These are phyloP conservation scores for Platorchestia sp. DNA, from an alignment of 1,140 invertebrate genomes.

Conservation along the genomic window DNA sequence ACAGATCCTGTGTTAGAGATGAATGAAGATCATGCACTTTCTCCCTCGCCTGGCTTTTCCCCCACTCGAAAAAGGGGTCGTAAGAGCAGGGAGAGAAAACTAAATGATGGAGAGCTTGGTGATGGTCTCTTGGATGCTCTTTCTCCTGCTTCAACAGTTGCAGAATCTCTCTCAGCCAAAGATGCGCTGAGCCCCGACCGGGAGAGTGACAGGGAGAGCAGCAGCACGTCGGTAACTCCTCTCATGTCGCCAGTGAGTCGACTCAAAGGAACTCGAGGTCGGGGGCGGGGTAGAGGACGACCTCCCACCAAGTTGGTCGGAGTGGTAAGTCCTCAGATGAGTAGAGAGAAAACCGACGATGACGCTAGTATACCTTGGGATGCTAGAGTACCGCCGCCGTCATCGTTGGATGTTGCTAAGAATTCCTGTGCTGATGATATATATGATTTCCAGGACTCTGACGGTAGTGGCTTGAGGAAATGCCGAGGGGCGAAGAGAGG, in stretches of 20 bases:
- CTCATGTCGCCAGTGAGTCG: slow-evolving; percentile 13
- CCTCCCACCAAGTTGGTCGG: slow-evolving; percentile 5
- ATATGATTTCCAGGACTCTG: slow-evolving; percentile 67
- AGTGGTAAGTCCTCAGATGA: background rate
- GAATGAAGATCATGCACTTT: slow-evolving; percentile 61
- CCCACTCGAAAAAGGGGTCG: slow-evolving; percentile 63
- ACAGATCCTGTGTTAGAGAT: slow-evolving; percentile 67
- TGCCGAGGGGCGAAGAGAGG: slow-evolving; percentile 61
- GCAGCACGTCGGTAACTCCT: background rate
- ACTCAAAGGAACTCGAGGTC: slow-evolving; percentile 11
- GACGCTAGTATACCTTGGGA: background rate
- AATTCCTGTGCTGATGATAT: slow-evolving; percentile 57
- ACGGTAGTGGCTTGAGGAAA: slow-evolving; percentile 60
- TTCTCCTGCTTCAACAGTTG: slow-evolving; percentile 12
- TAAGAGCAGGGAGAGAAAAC: slow-evolving; percentile 58
- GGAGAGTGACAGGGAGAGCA: slow-evolving; percentile 25
- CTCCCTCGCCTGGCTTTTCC: slow-evolving; percentile 56
- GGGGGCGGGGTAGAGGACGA: slow-evolving; percentile 32
- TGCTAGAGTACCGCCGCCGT: background rate
- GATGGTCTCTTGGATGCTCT: slow-evolving; percentile 29
- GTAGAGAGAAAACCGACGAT: background rate
- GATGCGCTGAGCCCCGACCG: background rate
- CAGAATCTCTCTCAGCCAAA: slow-evolving; percentile 19
- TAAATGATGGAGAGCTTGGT: background rate
- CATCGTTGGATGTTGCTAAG: background rate